A percentile compares a stretch with the other conserved stretches of the same genome.
Conservation (phyloP, 2,888 invertebrate genomes). For the Chrysolina haemoptera region DNA sequence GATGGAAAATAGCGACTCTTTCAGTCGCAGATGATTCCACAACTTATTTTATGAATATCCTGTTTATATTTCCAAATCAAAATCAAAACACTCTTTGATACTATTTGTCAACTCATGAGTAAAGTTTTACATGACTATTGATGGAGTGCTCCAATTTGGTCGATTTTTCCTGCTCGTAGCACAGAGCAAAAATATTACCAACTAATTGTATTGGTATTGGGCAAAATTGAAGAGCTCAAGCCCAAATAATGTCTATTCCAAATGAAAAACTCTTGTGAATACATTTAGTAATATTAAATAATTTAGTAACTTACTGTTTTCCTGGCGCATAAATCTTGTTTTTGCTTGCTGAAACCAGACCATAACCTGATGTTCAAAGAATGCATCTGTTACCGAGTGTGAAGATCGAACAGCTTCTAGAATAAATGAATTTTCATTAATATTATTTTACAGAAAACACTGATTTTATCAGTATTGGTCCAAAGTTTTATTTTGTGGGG, state of each 20-base stretch:
- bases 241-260: not conserved
- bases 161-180: not conserved
- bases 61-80: too few species aligned
- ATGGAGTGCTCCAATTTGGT: too few species aligned
- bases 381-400: slow-evolving; percentile 7
- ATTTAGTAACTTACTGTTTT: slow-evolving; percentile 4
- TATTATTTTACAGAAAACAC: too few species aligned
- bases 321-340: slow-evolving; percentile 5
- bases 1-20: too few species aligned
- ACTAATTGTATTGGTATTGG: slow-evolving; percentile 1
- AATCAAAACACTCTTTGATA: too few species aligned
- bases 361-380: slow-evolving; percentile 6
- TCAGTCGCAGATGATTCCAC: too few species aligned
- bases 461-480: too few species aligned
- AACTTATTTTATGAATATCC: too few species aligned
- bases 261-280: not conserved
- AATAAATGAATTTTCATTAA: too few species aligned
- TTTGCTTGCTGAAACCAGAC: not conserved
- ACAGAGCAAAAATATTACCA: not conserved
- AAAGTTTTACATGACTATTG: too few species aligned
- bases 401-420: slow-evolving; percentile 5
- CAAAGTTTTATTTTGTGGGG: too few species aligned
- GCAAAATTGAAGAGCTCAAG: not conserved
- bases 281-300: not conserved
- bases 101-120: too few species aligned